Evolutionary conservation across 2,113 vertebrate genomes (phyloP).

Genomic region (Connochaetes taurinus): DNA sequence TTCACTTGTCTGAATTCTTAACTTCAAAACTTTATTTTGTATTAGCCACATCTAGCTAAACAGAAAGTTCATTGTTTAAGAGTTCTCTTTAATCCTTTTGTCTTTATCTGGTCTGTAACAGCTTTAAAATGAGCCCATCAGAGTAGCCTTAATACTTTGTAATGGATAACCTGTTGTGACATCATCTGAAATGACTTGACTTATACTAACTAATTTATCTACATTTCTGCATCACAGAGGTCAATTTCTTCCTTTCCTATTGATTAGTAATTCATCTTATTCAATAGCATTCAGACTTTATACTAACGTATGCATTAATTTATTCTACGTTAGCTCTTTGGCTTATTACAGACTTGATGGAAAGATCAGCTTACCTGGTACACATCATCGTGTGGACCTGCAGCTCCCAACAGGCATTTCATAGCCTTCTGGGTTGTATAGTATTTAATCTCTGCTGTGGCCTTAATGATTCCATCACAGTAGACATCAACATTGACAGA

Average conservation of each 20-base stretch:
- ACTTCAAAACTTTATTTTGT: neutral
- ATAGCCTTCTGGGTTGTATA: conserved; percentile 79
- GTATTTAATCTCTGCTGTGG: conserved; percentile 82
- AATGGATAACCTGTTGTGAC: neutral
- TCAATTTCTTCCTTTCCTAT: neutral
- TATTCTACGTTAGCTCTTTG: neutral
- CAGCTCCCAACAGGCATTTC: conserved; percentile 70
- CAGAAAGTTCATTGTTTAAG: neutral
- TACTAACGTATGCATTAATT: neutral
- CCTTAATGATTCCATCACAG: conserved; percentile 77
- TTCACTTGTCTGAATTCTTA: neutral
- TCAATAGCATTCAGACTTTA: conserved; percentile 10
- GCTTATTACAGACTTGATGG: neutral
- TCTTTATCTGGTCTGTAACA: neutral
- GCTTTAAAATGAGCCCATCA: neutral
- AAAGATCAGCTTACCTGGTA: conserved; percentile 83
- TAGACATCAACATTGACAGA: conserved; percentile 82
- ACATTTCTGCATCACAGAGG: neutral
- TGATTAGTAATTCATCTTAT: neutral
- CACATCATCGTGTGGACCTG: conserved; percentile 80
- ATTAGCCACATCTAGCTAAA: neutral
- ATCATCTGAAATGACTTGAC: neutral
- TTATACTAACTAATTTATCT: conserved; percentile 27
- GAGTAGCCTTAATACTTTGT: neutral
- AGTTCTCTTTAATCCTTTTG: neutral